phyloP scores from a whole-genome alignment of 2,113 vertebrate species.

The Rhipidura dahli region DNA sequence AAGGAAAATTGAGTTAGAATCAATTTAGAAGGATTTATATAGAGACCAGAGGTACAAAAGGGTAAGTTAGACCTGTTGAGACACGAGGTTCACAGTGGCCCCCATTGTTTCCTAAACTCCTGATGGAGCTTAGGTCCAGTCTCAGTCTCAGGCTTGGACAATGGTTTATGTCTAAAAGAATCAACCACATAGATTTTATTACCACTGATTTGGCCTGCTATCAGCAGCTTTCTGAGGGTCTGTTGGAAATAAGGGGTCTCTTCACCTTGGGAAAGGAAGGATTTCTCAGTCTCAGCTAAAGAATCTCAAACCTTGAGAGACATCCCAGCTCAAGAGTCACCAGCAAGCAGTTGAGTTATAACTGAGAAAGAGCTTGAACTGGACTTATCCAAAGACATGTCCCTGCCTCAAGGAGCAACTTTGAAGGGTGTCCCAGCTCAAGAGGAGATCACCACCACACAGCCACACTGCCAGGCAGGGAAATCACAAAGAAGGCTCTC shows the following conservation, averaged over 20 bases:
- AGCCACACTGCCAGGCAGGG: not conserved
- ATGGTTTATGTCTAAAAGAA: not conserved
- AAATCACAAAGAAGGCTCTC: not conserved
- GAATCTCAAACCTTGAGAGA: not conserved
- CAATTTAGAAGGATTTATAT: not conserved
- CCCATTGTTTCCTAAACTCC: not conserved
- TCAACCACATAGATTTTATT: not conserved
- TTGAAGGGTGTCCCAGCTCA: not conserved
- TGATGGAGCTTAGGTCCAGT: not conserved
- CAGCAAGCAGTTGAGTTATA: accelerated
- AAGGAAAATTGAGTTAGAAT: not conserved
- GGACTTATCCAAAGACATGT: not conserved
- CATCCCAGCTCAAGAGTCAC: not conserved
- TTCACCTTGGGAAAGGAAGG: not conserved
- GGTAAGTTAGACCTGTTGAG: not conserved
- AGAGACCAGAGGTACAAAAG: not conserved
- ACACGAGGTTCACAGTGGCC: accelerated
- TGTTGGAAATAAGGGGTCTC: not conserved
- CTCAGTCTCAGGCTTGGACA: not conserved
- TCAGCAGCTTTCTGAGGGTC: not conserved
- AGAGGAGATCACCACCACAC: not conserved
- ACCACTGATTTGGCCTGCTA: not conserved
- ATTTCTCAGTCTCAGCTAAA: not conserved
- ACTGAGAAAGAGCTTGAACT: not conserved
- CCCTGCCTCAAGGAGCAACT: not conserved